Evolutionary conservation across 2,888 invertebrate species (phyloP), one percentile per base, ranked within the genome.

Genomic region (Aethes cnicana): DNA sequence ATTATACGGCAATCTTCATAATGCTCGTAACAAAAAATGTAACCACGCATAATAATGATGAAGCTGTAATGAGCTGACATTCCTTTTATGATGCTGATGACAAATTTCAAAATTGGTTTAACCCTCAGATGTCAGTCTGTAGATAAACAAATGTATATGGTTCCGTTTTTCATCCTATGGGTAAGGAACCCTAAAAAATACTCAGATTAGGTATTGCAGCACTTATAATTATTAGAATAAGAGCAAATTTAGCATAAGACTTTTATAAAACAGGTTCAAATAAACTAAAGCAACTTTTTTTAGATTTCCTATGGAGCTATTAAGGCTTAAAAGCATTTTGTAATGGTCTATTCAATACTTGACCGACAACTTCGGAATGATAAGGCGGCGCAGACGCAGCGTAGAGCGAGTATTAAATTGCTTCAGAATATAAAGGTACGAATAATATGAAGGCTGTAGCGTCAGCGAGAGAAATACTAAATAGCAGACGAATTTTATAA

Each of bases 1-100:
- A 74, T 77, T 73, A 72, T 74, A 66, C 68, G 66, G 67, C 67
- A 75, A 74, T 76, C 73, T 70, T 72, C 72, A 76, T 74, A 64
- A 65, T 64, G 54, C 30, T 59, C 36, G 62, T 62, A 70, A 77
- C 74, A 79, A 82, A 82, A 77, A 76, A 73, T 59, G 52, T 57
- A 62, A 56, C 60, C 63, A 58, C 60, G 62, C 46, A 61, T 63
- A 68, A 75, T 66, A 66, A 68, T 64, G 59, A 62, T 58, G 57
- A 54, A 54, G 43, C 17, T 58, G 37, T 37, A 39, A 52, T 46
- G 46, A 52, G 32, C 44, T 52, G 44, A 46, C 39, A 52, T 52
- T 46, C 46, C 30, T 46, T 33, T 39, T 50, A 30, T 6, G 37
- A 26, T 37, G 30, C 17, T 36, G 14, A 37, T 30, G 37, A 50